A percentile compares a stretch with the other conserved stretches of the same genome.
phyloP scores from a whole-genome alignment of 1,140 invertebrate genomes.

The Halictus rubicundus region DNA sequence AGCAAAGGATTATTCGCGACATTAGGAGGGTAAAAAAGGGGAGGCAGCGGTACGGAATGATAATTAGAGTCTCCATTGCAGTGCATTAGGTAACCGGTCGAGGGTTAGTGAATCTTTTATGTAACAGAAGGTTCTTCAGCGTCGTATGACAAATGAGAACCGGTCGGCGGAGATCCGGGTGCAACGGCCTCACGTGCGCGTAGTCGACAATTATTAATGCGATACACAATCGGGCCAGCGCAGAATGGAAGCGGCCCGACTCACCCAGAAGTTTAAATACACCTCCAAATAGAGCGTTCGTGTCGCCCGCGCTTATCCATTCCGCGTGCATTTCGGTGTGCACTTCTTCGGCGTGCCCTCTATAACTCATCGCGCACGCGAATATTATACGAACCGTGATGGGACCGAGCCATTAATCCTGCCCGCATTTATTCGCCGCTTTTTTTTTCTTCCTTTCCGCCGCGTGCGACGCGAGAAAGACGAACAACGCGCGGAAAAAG shows the following conservation, averaged over 20 bases:
- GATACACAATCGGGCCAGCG: constrained; percentile 22
- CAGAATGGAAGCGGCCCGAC: constrained; percentile 4
- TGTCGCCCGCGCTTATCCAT: constrained; percentile 13
- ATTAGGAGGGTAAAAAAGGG: too few relatives aligned
- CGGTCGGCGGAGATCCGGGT: constrained; percentile 4
- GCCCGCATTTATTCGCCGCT: neutral
- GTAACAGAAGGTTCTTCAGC: constrained; percentile 7
- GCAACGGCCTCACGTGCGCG: constrained; percentile 15
- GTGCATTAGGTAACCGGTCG: neutral
- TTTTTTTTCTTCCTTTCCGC: neutral
- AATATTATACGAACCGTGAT: neutral
- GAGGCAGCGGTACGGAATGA: neutral
- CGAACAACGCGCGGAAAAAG: too few relatives aligned
- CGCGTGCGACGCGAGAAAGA: too few relatives aligned
- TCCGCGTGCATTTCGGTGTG: constrained; percentile 2
- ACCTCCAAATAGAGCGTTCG: neutral
- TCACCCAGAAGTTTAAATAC: constrained; percentile 9
- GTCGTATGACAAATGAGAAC: constrained; percentile 23
- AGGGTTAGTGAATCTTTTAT: neutral
- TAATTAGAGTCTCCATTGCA: neutral
- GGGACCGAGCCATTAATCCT: neutral
- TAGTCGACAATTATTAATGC: constrained; percentile 17
- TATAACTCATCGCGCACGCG: constrained; percentile 4
- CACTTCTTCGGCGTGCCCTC: neutral
- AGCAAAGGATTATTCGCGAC: neutral